Base-by-base conservation (phyloP, 2,888 invertebrate species). In the Drosophila vallismaia region DNA sequence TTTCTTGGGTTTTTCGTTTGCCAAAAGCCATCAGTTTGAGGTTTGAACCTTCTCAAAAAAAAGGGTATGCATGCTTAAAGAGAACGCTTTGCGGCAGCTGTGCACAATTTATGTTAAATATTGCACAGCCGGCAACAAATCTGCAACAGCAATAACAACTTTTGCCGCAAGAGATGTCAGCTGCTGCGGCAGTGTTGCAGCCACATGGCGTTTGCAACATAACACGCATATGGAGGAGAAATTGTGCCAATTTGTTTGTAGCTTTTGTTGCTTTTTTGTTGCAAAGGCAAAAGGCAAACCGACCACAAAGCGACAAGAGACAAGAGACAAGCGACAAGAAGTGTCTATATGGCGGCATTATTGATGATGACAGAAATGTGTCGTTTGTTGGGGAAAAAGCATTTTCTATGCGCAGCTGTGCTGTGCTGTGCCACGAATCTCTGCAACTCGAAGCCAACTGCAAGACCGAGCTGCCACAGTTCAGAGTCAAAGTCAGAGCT, bases 301-400 rank as follows among this genome's bases (percentile, higher is more conserved):
- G 82, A 70, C 56, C 58, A 66, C 56, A 45, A 36, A 57, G 50
- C 51, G 54, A 49, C 38, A 50, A 69, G 66, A 40, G 54, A 49
- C 38, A 50, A 69, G 66, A 40, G 54, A 49, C 38, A 50, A 69
- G 66, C 44, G 36, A 57, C 67, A 76, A 62, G 55, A 57, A 54
- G 48, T 45, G 63, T 54, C 60, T 68, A 75, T 70, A 73, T 72
- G 79, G 73, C 88, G 88, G 88, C 79, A 77, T 88, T 88, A 88
- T 87, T 88, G 89, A 87, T 88, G 81, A 81, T 88, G 87, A 86
- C 86, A 87, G 81, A 88, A 86, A 88, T 86, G 77, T 88, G 89
- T 86, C 83, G 76, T 74, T 69, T 69, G 53, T 60, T 52, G 70
- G 55, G 70, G 55, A 74, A 74, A 73, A 59, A 56, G 50, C 53